Evolutionary conservation across 2,797 vertebrate species (phyloP).

Genomic region (Gadopsis marmoratus): DNA sequence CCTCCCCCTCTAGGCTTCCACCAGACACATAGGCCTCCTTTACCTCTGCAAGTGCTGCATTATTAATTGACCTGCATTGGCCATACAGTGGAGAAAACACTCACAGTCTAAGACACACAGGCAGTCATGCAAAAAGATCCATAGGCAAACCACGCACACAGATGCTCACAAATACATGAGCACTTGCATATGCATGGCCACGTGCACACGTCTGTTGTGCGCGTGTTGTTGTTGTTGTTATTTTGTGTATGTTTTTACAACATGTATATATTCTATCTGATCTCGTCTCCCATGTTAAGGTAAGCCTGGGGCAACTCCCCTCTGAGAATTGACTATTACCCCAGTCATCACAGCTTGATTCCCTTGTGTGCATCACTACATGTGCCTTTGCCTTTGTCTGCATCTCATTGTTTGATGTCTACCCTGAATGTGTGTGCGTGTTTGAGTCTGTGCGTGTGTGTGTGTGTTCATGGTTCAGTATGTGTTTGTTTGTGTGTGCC

Average conservation of each 20-base stretch:
- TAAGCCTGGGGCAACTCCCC: slow-evolving; percentile 63
- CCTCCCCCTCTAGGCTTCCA: slow-evolving; percentile 31
- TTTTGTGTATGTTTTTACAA: slow-evolving; percentile 46
- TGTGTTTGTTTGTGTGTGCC: slow-evolving; percentile 19
- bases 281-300: slow-evolving; percentile 65
- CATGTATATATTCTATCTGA: slow-evolving; percentile 76
- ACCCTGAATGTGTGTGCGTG: slow-evolving; percentile 22
- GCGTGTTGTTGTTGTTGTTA: slow-evolving; percentile 47
- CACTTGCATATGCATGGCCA: slow-evolving; percentile 15
- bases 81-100: slow-evolving; percentile 64
- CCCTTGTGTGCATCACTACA: slow-evolving; percentile 61
- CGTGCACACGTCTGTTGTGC: background rate
- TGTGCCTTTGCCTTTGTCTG: slow-evolving; percentile 65
- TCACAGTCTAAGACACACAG: slow-evolving; percentile 39
- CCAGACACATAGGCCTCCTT: slow-evolving; percentile 69
- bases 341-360: slow-evolving; percentile 64
- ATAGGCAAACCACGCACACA: slow-evolving; percentile 1
- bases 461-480: background rate
- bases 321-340: slow-evolving; percentile 61
- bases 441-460: slow-evolving; percentile 11
- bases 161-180: background rate
- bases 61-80: slow-evolving; percentile 81
- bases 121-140: slow-evolving; percentile 31
- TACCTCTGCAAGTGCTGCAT: slow-evolving; percentile 81
- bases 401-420: slow-evolving; percentile 68